Conservation (phyloP, 2,113 vertebrate genomes). For the Raja brachyura region DNA sequence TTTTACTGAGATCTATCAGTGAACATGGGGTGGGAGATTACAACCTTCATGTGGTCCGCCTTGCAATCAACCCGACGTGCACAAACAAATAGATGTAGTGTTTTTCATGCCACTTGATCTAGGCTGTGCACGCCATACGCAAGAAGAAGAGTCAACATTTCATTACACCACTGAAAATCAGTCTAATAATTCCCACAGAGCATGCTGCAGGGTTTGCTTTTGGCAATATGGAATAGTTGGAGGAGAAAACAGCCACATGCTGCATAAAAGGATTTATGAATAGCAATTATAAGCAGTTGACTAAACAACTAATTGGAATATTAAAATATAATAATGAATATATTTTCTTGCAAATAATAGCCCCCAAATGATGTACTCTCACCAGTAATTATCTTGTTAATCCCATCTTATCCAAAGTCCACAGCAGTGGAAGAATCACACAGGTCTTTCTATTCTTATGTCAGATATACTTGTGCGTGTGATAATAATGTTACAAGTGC, state of each 20-base stretch:
- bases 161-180: neutral
- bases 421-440: neutral
- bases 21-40: too few species aligned
- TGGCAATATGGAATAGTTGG: neutral
- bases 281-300: neutral
- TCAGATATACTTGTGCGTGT: neutral
- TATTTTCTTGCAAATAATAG: slow-evolving; percentile 13
- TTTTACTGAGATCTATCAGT: neutral
- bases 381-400: neutral
- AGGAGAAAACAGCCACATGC: neutral
- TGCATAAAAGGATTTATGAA: neutral
- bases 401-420: neutral
- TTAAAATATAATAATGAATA: neutral
- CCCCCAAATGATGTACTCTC: neutral
- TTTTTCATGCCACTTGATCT: too few species aligned
- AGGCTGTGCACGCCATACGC: too few species aligned
- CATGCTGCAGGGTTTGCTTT: neutral
- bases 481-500: neutral
- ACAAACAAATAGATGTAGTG: too few species aligned
- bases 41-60: too few species aligned
- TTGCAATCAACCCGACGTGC: too few species aligned
- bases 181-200: slow-evolving; percentile 7
- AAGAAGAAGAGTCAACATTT: neutral
- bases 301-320: neutral
- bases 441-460: neutral